phyloP scores from a whole-genome alignment of 2,888 invertebrate genomes.

The Hymenopus coronatus region DNA sequence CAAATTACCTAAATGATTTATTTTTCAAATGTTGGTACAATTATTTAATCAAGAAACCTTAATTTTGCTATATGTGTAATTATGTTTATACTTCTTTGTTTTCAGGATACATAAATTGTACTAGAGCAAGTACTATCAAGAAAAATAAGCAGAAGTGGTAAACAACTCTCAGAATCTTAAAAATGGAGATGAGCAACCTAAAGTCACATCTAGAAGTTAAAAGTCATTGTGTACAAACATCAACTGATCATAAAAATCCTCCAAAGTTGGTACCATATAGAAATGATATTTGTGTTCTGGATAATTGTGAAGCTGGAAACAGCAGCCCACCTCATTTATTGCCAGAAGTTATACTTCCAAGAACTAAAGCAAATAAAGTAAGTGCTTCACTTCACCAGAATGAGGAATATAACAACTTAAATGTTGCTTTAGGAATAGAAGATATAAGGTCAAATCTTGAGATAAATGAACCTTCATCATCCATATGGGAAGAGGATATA shows the following conservation, averaged over 20 bases:
- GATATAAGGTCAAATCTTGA: not conserved
- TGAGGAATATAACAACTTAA: not conserved
- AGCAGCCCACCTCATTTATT: conserved; percentile 23
- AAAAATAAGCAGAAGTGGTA: not conserved
- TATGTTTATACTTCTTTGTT: not conserved
- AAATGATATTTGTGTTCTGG: not conserved
- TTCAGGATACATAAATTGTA: not conserved
- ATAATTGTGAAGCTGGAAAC: not conserved
- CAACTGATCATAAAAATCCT: conserved; percentile 1
- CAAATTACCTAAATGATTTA: too few relatives aligned
- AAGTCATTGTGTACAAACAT: not conserved
- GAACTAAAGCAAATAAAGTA: conserved; percentile 4
- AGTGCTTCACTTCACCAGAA: not conserved
- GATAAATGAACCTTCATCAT: not conserved
- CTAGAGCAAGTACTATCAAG: not conserved
- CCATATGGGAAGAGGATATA: not conserved
- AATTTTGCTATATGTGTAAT: not conserved
- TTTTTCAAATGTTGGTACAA: too few relatives aligned
- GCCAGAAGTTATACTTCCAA: conserved; percentile 26
- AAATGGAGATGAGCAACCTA: not conserved
- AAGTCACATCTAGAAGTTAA: not conserved
- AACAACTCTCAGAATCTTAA: not conserved
- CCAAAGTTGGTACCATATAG: conserved; percentile 25
- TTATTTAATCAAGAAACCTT: not conserved
- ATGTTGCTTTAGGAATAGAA: not conserved